phyloP scores from a whole-genome alignment of 1,140 invertebrate species.

The Solenopsis fugax region DNA sequence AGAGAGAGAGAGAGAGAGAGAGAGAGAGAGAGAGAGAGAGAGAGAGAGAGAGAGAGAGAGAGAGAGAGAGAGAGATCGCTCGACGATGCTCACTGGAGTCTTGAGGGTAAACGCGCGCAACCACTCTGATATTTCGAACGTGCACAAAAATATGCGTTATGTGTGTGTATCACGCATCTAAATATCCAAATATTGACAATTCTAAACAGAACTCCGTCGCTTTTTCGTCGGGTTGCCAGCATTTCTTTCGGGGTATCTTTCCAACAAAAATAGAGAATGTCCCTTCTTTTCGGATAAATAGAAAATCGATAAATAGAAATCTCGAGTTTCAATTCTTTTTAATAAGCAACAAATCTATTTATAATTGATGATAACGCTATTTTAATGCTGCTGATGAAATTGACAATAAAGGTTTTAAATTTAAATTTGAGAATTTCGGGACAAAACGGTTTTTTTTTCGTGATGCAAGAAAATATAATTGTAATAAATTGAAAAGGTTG shows the following conservation, averaged over 20 bases:
- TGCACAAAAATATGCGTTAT: conserved; percentile 55
- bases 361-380: background rate
- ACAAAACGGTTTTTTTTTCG: background rate
- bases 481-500: background rate
- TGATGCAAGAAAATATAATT: background rate
- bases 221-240: background rate
- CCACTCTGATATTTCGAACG: background rate
- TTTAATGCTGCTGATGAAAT: background rate
- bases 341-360: background rate
- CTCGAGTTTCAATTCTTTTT: background rate
- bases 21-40: no score
- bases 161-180: background rate
- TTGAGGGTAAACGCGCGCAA: conserved; percentile 23
- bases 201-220: background rate
- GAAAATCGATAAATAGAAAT: background rate
- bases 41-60: no score
- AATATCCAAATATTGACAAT: conserved; percentile 49
- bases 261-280: background rate
- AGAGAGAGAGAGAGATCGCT: conserved; percentile 8
- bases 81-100: conserved; percentile 39
- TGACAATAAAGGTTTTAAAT: background rate
- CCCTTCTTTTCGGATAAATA: background rate
- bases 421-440: background rate
- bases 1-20: no score
- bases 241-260: background rate